Conservation (phyloP, 2,113 vertebrate genomes). For the Oenanthe melanoleuca region DNA sequence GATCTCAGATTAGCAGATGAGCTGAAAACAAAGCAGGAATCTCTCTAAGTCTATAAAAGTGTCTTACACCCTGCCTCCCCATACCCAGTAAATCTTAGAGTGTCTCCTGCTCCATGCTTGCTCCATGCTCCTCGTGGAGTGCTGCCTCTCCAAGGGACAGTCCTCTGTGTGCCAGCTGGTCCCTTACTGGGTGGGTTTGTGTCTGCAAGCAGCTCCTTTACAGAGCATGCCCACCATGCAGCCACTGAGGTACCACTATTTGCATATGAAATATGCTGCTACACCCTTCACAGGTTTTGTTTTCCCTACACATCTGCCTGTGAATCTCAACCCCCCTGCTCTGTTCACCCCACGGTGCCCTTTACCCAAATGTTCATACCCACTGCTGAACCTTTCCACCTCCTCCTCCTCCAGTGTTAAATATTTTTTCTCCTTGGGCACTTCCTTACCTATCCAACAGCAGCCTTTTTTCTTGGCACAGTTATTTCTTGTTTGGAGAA, state of each 20-base stretch:
- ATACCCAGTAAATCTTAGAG: not conserved
- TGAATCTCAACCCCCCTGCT: not conserved
- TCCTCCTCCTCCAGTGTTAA: not conserved
- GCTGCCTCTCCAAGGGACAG: not conserved
- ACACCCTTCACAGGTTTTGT: not conserved
- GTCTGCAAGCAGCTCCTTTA: not conserved
- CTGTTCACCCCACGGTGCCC: not conserved
- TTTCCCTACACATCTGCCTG: not conserved
- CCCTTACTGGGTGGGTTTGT: not conserved
- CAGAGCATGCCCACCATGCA: not conserved
- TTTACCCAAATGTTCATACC: not conserved
- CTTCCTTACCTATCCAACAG: not conserved
- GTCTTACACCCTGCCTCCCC: not conserved
- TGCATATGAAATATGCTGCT: not conserved
- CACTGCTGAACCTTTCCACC: not conserved
- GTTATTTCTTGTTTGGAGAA: not conserved
- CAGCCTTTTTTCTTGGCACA: not conserved
- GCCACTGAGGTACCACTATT: not conserved
- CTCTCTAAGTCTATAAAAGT: not conserved
- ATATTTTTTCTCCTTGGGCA: not conserved
- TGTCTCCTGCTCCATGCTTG: not conserved
- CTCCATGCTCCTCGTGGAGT: rapidly evolving
- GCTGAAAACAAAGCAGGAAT: not conserved
- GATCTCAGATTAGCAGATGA: not conserved
- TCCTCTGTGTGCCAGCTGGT: not conserved